phyloP scores from a whole-genome alignment of 2,888 invertebrate species.

The Drosophila mimica region DNA sequence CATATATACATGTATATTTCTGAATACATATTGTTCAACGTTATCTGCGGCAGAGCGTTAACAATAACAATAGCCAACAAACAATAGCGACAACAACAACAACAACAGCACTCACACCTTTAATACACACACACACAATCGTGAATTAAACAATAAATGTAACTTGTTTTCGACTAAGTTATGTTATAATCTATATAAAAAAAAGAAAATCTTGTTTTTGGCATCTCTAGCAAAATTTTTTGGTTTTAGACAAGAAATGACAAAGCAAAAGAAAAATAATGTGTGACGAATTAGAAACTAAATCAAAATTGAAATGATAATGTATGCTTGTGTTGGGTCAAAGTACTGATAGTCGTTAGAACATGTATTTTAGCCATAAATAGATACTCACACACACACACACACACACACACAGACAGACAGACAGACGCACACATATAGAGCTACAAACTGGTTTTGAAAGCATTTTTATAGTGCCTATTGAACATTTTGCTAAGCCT shows the following conservation, averaged over 20 bases:
- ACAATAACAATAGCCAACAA: slow-evolving; percentile 16
- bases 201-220: slow-evolving; percentile 7
- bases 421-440: slow-evolving; percentile 1
- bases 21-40: slow-evolving; percentile 23
- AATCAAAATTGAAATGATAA: slow-evolving; percentile 4
- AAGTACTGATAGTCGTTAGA: slow-evolving; percentile 52
- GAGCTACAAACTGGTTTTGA: slow-evolving; percentile 30
- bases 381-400: slow-evolving; percentile 8
- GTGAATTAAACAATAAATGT: slow-evolving; percentile 54
- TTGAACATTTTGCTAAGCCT: slow-evolving; percentile 17
- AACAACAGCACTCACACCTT: slow-evolving; percentile 14
- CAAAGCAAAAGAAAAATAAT: slow-evolving; percentile 4
- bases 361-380: slow-evolving; percentile 33
- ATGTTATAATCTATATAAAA: background rate
- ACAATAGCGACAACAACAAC: slow-evolving; percentile 23
- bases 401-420: slow-evolving; percentile 8
- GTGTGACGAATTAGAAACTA: slow-evolving; percentile 1
- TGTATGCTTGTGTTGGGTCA: slow-evolving; percentile 41
- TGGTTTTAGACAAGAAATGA: slow-evolving; percentile 13
- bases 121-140: slow-evolving; percentile 12
- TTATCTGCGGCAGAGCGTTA: slow-evolving; percentile 19
- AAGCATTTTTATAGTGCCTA: slow-evolving; percentile 18
- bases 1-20: slow-evolving; percentile 7
- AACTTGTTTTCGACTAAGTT: slow-evolving; percentile 17
- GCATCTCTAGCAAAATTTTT: slow-evolving; percentile 21